Conservation (phyloP, 2,113 vertebrate species). For the Cynopterus brachyotis region DNA sequence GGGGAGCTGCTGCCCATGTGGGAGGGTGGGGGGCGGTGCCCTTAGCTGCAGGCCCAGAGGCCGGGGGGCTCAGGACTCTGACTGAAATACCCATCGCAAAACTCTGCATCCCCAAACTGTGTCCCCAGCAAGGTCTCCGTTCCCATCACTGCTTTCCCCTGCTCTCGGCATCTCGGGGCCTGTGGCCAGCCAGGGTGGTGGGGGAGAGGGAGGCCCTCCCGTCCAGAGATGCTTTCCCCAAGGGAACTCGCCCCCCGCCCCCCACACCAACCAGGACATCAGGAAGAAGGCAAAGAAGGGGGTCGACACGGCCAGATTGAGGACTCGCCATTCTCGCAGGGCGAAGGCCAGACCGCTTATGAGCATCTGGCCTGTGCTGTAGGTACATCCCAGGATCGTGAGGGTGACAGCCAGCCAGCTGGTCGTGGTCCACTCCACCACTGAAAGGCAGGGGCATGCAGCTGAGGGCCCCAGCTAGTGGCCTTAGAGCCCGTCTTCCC, state of each 20-base stretch:
- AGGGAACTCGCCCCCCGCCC: neutral
- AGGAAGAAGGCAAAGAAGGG: slow-evolving; percentile 86
- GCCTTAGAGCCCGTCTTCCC: neutral
- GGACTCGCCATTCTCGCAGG: slow-evolving; percentile 85
- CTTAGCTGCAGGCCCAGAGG: neutral
- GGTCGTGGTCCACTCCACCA: slow-evolving; percentile 71
- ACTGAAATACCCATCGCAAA: neutral
- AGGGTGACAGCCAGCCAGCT: slow-evolving; percentile 78
- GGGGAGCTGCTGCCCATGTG: neutral
- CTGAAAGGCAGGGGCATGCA: neutral
- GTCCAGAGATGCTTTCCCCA: neutral
- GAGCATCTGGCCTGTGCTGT: slow-evolving; percentile 83
- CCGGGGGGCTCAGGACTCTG: neutral
- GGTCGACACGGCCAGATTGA: slow-evolving; percentile 83
- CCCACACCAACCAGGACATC: slow-evolving; percentile 82
- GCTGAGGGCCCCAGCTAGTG: rapidly evolving
- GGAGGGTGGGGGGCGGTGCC: neutral
- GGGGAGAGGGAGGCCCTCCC: neutral
- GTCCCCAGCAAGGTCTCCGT: neutral
- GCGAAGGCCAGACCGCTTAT: slow-evolving; percentile 83
- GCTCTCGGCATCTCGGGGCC: no score
- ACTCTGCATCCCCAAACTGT: rapidly evolving
- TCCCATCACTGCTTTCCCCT: rapidly evolving
- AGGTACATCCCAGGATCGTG: slow-evolving; percentile 80
- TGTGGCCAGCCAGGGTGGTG: rapidly evolving